Percentiles rank a stretch among this genome's conserved stretches.
These are phyloP conservation scores for Poecilia latipinna DNA, from an alignment of 2,113 vertebrate genomes.

Conservation along the genomic window DNA sequence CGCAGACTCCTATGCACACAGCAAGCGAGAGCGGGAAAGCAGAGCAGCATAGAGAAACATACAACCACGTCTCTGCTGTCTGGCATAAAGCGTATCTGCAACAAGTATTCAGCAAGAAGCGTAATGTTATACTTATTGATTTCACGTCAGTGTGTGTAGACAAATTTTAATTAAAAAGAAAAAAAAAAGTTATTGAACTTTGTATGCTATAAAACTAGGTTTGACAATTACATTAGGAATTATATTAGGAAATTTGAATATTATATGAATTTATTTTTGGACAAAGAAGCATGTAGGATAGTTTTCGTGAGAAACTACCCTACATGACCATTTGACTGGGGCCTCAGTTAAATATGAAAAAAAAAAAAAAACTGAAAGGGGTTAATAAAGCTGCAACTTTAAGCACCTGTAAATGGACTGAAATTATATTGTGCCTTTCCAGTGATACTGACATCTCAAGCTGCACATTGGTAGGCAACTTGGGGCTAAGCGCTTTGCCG, in stretches of 20 bases:
- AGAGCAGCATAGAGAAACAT: constrained; percentile 64
- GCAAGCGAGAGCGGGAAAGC: constrained; percentile 66
- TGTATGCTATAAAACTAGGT: too few species aligned
- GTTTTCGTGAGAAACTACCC: neutral
- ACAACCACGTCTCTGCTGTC: constrained; percentile 47
- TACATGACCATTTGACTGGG: too few species aligned
- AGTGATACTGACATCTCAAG: too few species aligned
- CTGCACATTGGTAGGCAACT: too few species aligned
- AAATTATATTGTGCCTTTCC: too few species aligned
- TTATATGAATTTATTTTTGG: too few species aligned
- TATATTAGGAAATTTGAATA: too few species aligned
- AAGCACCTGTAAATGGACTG: neutral
- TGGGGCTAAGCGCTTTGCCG: too few species aligned
- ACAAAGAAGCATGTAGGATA: neutral
- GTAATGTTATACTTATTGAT: constrained; percentile 1
- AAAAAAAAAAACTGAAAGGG: too few species aligned
- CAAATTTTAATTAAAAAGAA: neutral
- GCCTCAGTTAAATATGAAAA: too few species aligned
- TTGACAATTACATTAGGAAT: too few species aligned
- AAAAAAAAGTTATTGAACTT: neutral
- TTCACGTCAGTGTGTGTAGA: constrained; percentile 28
- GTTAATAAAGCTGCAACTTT: neutral
- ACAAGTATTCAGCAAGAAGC: constrained; percentile 35
- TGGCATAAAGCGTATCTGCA: constrained; percentile 21
- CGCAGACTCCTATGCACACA: constrained; percentile 38